phyloP scores from a whole-genome alignment of 2,888 invertebrate genomes.

The Dryomyza anilis region DNA sequence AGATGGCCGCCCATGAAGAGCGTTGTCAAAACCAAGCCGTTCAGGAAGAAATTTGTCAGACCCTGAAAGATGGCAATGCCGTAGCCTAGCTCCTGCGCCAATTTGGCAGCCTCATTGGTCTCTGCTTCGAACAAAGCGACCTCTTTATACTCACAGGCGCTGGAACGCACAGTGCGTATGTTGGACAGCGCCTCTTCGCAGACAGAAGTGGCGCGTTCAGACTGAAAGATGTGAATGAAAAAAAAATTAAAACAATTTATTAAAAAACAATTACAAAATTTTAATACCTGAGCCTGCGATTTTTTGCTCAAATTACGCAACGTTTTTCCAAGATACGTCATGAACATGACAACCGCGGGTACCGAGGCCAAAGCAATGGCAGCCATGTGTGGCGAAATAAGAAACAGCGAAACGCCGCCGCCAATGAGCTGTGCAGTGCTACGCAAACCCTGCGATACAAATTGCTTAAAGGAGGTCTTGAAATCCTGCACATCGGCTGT shows the following conservation, averaged over 20 bases:
- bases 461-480: conserved; percentile 94
- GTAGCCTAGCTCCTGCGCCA: conserved; percentile 81
- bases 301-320: conserved; percentile 77
- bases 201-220: conserved; percentile 83
- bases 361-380: conserved; percentile 81
- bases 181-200: conserved; percentile 94
- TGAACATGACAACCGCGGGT: conserved; percentile 83
- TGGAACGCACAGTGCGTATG: conserved; percentile 90
- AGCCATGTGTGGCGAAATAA: conserved; percentile 91
- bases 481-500: conserved; percentile 96
- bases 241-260: neutral
- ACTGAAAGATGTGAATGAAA: conserved; percentile 61
- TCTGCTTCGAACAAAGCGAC: conserved; percentile 73
- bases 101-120: conserved; percentile 71
- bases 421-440: conserved; percentile 80
- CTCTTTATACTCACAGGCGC: conserved; percentile 91
- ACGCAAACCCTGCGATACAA: conserved; percentile 88
- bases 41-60: conserved; percentile 80
- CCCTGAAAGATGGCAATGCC: conserved; percentile 94
- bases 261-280: neutral
- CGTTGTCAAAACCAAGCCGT: conserved; percentile 82
- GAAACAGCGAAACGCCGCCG: conserved; percentile 66
- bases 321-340: conserved; percentile 79
- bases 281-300: conserved; percentile 79
- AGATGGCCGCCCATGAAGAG: conserved; percentile 89